These are phyloP conservation scores for Lynx canadensis DNA, from an alignment of 2,113 vertebrate genomes.

Conservation along the genomic window DNA sequence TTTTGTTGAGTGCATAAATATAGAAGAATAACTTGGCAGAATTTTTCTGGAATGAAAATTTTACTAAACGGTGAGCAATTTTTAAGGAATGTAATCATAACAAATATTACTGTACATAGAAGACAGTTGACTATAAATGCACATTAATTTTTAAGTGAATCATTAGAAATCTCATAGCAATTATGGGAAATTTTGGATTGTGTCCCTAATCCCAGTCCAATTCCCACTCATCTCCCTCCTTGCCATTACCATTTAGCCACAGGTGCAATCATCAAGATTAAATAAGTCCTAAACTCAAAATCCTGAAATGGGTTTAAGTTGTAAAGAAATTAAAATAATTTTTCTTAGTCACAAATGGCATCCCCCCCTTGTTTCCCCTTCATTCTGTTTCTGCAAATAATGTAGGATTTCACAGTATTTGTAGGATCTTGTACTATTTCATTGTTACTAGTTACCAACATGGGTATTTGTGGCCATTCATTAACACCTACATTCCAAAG, in stretches of 20 bases:
- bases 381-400: not conserved
- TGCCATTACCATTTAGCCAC: not conserved
- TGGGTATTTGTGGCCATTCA: not conserved
- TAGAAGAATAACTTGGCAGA: not conserved
- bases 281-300: not conserved
- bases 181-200: not conserved
- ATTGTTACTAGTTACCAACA: not conserved
- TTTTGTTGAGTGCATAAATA: not conserved
- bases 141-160: not conserved
- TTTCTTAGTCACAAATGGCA: not conserved
- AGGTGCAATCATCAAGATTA: not conserved
- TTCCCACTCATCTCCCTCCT: not conserved
- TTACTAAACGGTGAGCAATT: not conserved
- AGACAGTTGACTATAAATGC: not conserved
- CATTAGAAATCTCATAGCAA: not conserved
- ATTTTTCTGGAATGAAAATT: not conserved
- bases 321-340: not conserved
- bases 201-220: too few relatives aligned
- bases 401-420: not conserved
- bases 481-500: not conserved
- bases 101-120: not conserved
- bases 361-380: rapidly evolving
- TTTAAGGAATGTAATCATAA: not conserved
- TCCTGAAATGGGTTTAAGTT: not conserved
- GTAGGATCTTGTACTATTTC: not conserved